Conservation (phyloP, 2,888 invertebrate genomes). For the Spicauda simplicius region DNA sequence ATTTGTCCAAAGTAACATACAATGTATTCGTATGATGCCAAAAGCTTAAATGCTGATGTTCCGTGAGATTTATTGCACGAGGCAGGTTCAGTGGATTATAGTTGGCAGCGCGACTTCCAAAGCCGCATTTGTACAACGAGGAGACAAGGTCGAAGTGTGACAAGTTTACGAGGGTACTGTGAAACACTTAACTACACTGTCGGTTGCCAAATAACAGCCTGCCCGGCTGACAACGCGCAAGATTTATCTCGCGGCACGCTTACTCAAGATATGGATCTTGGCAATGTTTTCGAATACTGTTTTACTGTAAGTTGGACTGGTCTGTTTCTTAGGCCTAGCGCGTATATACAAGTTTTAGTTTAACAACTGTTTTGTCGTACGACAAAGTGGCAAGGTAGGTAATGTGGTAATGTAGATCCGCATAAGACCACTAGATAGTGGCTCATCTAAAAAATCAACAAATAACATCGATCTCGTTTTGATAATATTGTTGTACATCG, state of each 20-base stretch:
- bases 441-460: too few relatives aligned
- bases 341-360: too few relatives aligned
- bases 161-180: conserved; percentile 17
- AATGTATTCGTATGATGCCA: neutral
- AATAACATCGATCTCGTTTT: too few relatives aligned
- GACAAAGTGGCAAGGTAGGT: too few relatives aligned
- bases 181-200: conserved; percentile 17
- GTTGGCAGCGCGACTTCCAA: neutral
- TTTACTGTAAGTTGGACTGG: neutral
- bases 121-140: conserved; percentile 1
- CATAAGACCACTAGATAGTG: too few relatives aligned
- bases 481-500: too few relatives aligned
- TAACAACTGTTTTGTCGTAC: too few relatives aligned
- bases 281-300: neutral
- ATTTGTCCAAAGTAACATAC: too few relatives aligned
- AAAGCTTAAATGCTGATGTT: neutral
- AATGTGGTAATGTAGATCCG: too few relatives aligned
- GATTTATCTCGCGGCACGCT: conserved; percentile 17
- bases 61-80: neutral
- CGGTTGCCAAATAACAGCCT: conserved; percentile 29
- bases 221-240: conserved; percentile 14
- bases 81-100: neutral
- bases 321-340: neutral
- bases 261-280: conserved; percentile 6
- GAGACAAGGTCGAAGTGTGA: conserved; percentile 11